Evolutionary conservation across 2,113 vertebrate genomes (phyloP), one percentile per base, ranked within the genome.

Genomic region (Theropithecus gelada): DNA sequence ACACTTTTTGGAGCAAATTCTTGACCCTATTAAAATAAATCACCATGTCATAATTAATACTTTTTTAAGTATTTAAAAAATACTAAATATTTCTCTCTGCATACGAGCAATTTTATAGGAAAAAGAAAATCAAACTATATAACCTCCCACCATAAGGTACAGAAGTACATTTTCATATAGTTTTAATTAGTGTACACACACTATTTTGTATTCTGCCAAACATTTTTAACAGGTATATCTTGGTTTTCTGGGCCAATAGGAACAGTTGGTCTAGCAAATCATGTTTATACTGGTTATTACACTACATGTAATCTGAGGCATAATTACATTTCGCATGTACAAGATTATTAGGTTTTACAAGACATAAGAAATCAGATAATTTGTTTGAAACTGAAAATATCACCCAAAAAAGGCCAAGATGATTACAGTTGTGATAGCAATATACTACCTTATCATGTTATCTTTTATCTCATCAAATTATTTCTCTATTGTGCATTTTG

Each of bases 1-100:
- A 99, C 99, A 57, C 99, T 99, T 93, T 96, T 99, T 0, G 99
- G 99, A 55, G 99, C 99, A 86, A 98, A 98, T 55, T 99, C 99
- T 82, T 96, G 97, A 94, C 98, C 99, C 99, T 99, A 97, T 93
- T 96, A 64, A 95, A 89, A 92, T 84, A 86, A 94, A 78, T 35
- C 84, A 96, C 9, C 22, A 97, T 70, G 9, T 64, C 45, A 90
- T 57, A 83, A 50, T 50, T 50, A 50, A 50, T 50, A 14, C 48
- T 50, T 50, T 50, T 50, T 50, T 14, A 50, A 4, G 48, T 50
- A 50, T 50, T 50, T 50, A 1, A 50, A 50, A 50, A 72, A 90
- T 23, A 82, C 9, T 50, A 79, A 84, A 84, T 61, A 86, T 12
- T 87, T 40, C 10, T 78, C n/a, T 93, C 45, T 88, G 43, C 6